Evolutionary conservation across 1,140 invertebrate genomes (phyloP).

Genomic region (Leptopilina clavipes): DNA sequence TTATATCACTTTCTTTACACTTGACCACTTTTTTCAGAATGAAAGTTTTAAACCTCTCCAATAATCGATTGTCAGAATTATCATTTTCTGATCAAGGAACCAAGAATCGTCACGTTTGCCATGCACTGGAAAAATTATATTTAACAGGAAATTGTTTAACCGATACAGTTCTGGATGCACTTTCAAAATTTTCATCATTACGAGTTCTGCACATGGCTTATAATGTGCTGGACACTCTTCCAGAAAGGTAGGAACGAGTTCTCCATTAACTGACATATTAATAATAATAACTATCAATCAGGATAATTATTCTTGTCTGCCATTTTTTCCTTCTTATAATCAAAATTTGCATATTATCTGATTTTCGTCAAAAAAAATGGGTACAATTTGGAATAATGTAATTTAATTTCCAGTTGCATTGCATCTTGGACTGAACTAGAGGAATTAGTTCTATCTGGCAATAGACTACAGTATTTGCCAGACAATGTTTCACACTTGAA

Average conservation of each 20-base stretch:
- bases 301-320: too few species aligned
- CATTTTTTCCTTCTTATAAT: too few species aligned
- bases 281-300: background rate
- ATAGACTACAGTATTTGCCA: conserved; percentile 84
- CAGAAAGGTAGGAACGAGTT: conserved; percentile 78
- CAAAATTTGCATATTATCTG: too few species aligned
- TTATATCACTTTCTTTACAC: background rate
- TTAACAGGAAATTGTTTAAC: conserved; percentile 86
- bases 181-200: conserved; percentile 80
- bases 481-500: conserved; percentile 83
- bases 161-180: conserved; percentile 81
- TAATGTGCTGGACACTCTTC: conserved; percentile 83
- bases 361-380: too few species aligned
- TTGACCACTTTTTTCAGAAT: conserved; percentile 72
- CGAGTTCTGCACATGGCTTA: conserved; percentile 85
- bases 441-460: conserved; percentile 88
- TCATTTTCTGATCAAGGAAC: conserved; percentile 77
- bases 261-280: background rate
- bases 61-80: conserved; percentile 83
- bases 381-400: background rate
- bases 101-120: conserved; percentile 56
- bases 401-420: conserved; percentile 76
- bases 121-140: conserved; percentile 82
- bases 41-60: conserved; percentile 84
- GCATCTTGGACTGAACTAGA: conserved; percentile 85